phyloP scores from a whole-genome alignment of 2,797 vertebrate species.

The Danio jaintianensis region DNA sequence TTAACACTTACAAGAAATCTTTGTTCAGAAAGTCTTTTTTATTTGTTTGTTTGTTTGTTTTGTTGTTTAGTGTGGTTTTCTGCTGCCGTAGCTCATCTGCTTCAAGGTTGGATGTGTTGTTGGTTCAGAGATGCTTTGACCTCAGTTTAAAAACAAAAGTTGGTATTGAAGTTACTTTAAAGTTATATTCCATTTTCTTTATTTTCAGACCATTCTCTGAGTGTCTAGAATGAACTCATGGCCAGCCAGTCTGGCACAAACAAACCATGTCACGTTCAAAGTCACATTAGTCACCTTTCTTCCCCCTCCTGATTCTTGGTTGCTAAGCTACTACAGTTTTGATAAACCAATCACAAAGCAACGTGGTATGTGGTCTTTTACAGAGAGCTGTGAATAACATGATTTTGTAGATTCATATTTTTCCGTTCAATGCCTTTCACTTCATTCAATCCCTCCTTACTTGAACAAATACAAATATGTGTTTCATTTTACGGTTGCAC shows the following conservation, averaged over 20 bases:
- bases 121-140: no score
- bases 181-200: not conserved
- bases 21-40: no score
- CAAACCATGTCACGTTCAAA: not conserved
- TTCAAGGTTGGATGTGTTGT: no score
- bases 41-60: no score
- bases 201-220: not conserved
- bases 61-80: no score
- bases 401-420: not conserved
- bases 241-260: not conserved
- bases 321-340: not conserved
- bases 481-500: slow-evolving; percentile 45
- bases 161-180: no score
- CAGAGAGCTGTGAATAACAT: not conserved
- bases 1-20: no score
- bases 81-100: no score
- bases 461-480: slow-evolving; percentile 20
- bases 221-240: no score
- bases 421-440: not conserved
- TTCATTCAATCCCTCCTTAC: not conserved
- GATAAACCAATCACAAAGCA: not conserved
- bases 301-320: not conserved
- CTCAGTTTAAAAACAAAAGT: no score
- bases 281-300: not conserved
- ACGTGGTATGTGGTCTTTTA: not conserved